Evolutionary conservation across 2,888 invertebrate species (phyloP), one percentile per base, ranked within the genome.

Genomic region (Xylota segnis): DNA sequence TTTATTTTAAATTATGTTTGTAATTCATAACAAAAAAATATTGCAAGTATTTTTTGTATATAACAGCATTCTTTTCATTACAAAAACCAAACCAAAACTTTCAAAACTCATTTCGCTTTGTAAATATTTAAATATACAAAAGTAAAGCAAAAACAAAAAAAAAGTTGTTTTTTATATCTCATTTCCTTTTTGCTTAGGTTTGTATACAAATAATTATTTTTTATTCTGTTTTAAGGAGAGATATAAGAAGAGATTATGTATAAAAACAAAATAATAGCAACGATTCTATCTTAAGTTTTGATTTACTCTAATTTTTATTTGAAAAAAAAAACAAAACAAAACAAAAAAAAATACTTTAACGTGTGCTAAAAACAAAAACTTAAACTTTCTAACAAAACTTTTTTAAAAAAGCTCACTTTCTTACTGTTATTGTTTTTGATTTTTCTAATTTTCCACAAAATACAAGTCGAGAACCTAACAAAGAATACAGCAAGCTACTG

Each of bases 1-100:
- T 86, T 86, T 82, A 76, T 76, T 76, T 86, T 76, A 81, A 65
- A 66, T 77, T 82, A 50, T 76, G 76, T 86, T 82, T 76, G 50
- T 77, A 81, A 74, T 65, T 79, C 65, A 71, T 66, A 71, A 84
- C 12, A 78, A 45, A 29, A 63, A 71, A 47, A 14, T 23, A 43
- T 52, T 52, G 7, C 18, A 66, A 72, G 56, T 71, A 58, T 68
- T 86, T 76, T 72, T 86, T 86, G 86, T 86, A 86, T 77, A 86
- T 86, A 86, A 66, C 47, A 76, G 23, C 71, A 76, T 56, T 66
- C 43, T 50, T 76, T 43, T 61, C 40, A 66, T 66, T 14, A 18
- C 65, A 43, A 43, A 23, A 23, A 23, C 23, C 23, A 23, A 23
- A n/a, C n/a, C 23, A 23, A 40, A 58, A 27, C 32, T 54, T 40